These are phyloP conservation scores for Axis porcinus DNA, from an alignment of 2,113 vertebrate genomes.

Conservation along the genomic window DNA sequence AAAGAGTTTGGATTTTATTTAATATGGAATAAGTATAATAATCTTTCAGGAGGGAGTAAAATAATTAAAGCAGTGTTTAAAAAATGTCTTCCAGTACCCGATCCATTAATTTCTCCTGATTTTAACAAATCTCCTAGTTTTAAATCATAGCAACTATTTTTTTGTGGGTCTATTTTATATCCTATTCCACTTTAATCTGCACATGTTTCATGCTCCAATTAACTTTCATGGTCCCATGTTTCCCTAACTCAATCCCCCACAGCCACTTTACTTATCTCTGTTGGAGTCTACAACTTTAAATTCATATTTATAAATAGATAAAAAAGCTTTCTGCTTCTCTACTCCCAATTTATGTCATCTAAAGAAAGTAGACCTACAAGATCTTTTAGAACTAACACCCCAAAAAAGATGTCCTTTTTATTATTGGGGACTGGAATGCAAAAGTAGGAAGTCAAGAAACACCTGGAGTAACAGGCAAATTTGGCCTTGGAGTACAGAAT, in stretches of 20 bases:
- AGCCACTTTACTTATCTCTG: rapidly evolving
- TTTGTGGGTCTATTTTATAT: neutral
- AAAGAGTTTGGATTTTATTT: neutral
- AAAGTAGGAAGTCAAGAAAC: neutral
- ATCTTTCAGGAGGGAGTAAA: neutral
- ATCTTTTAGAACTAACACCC: neutral
- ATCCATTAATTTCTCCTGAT: neutral
- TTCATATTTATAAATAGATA: neutral
- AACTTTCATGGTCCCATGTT: neutral
- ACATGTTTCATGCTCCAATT: neutral
- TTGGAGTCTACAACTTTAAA: neutral
- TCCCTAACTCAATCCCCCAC: neutral
- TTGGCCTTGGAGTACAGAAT: neutral
- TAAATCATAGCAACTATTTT: neutral
- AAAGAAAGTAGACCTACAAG: neutral
- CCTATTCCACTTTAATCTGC: neutral
- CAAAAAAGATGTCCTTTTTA: neutral
- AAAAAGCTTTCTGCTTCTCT: neutral
- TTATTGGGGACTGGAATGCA: neutral
- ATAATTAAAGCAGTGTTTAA: neutral
- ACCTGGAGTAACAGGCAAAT: neutral
- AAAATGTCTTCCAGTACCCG: neutral
- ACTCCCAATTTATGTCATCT: neutral
- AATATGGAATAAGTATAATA: neutral
- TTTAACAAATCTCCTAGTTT: neutral